phyloP scores from a whole-genome alignment of 2,797 vertebrate species.

The Aselliscus stoliczkanus region DNA sequence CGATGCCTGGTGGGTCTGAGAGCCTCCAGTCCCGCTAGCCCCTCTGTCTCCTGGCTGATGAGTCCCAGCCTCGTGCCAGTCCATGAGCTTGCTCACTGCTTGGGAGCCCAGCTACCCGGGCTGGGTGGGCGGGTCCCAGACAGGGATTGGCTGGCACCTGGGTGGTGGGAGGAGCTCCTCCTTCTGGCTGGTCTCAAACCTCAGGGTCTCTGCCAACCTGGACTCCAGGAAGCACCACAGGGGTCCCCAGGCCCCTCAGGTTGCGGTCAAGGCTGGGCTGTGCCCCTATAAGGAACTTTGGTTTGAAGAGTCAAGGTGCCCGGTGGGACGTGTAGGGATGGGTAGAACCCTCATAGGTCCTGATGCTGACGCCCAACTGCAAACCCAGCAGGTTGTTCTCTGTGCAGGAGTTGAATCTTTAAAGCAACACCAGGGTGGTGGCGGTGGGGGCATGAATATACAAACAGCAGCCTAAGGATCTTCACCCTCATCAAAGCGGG shows the following conservation, averaged over 20 bases:
- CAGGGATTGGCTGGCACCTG: neutral
- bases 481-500: neutral
- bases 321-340: neutral
- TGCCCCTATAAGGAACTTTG: conserved; percentile 79
- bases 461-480: neutral
- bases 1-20: neutral
- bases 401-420: neutral
- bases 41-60: neutral
- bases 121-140: neutral
- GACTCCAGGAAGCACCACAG: conserved; percentile 18
- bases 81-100: neutral
- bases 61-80: neutral
- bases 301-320: conserved; percentile 75
- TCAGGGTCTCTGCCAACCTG: neutral
- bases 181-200: neutral
- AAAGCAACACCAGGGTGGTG: neutral
- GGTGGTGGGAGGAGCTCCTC: neutral
- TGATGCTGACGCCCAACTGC: neutral
- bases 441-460: neutral
- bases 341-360: neutral
- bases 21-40: neutral
- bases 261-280: conserved; percentile 62
- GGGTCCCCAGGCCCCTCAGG: conserved; percentile 54
- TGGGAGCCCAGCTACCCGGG: neutral
- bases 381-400: neutral